Conservation (phyloP, 2,797 vertebrate species). For the Melanogrammus aeglefinus region DNA sequence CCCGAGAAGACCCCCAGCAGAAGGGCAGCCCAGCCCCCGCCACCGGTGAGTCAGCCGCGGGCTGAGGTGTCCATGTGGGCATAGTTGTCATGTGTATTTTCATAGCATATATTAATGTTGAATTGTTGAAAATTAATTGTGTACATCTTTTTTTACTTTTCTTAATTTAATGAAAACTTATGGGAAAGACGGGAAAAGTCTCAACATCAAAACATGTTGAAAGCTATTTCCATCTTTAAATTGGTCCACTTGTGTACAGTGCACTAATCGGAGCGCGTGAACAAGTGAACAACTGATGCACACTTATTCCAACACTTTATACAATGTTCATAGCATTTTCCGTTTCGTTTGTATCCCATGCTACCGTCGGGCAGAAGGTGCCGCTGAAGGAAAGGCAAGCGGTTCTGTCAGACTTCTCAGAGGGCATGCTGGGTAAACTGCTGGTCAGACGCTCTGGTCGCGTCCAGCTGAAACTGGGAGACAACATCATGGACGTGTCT, state of each 20-base stretch:
- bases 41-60: slow-evolving; percentile 48
- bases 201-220: no score
- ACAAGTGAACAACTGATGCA: not conserved
- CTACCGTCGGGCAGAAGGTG: slow-evolving; percentile 37
- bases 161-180: no score
- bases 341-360: not conserved
- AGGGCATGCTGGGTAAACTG: slow-evolving; percentile 75
- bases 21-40: slow-evolving; percentile 44
- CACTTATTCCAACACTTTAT: not conserved
- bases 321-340: not conserved
- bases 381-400: slow-evolving; percentile 44
- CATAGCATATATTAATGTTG: no score
- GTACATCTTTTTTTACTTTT: no score
- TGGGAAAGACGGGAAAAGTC: no score
- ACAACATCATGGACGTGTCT: slow-evolving; percentile 72
- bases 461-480: slow-evolving; percentile 72
- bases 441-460: slow-evolving; percentile 76
- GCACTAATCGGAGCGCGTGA: no score
- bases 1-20: slow-evolving; percentile 54
- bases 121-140: no score
- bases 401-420: slow-evolving; percentile 68
- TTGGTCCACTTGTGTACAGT: no score
- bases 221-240: no score
- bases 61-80: not conserved
- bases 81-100: not conserved